A percentile compares a stretch with the other conserved stretches of the same genome.
These are phyloP conservation scores for Marisa cornuarietis DNA, from an alignment of 1,140 invertebrate genomes.

Conservation along the genomic window DNA sequence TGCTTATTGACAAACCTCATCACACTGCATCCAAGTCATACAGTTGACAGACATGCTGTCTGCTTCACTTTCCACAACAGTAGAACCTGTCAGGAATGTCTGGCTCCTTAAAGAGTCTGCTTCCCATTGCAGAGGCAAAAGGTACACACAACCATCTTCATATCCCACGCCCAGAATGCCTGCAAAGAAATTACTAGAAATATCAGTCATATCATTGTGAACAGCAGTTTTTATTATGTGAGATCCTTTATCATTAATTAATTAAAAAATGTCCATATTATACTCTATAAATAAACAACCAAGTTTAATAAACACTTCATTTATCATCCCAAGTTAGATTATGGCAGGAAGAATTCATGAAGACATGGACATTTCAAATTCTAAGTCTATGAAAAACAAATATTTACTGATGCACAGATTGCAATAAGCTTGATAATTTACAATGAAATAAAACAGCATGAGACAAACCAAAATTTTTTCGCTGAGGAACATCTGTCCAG, in stretches of 20 bases:
- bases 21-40: neutral
- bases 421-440: neutral
- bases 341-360: neutral
- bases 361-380: neutral
- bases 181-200: neutral
- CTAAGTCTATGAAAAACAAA: neutral
- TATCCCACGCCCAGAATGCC: neutral
- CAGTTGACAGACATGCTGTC: neutral
- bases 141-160: conserved; percentile 1
- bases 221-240: neutral
- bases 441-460: neutral
- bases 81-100: neutral
- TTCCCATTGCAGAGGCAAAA: neutral
- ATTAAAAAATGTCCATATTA: too few relatives aligned
- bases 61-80: neutral
- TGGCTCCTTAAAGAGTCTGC: neutral
- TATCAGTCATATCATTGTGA: neutral
- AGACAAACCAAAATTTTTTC: neutral
- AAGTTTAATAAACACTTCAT: neutral
- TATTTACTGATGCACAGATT: neutral
- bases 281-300: too few relatives aligned
- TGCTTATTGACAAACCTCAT: neutral
- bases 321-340: neutral
- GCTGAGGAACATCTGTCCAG: neutral
- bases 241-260: too few relatives aligned